Conservation (phyloP, 1,140 invertebrate species). For the Temnothorax curvispinosus region DNA sequence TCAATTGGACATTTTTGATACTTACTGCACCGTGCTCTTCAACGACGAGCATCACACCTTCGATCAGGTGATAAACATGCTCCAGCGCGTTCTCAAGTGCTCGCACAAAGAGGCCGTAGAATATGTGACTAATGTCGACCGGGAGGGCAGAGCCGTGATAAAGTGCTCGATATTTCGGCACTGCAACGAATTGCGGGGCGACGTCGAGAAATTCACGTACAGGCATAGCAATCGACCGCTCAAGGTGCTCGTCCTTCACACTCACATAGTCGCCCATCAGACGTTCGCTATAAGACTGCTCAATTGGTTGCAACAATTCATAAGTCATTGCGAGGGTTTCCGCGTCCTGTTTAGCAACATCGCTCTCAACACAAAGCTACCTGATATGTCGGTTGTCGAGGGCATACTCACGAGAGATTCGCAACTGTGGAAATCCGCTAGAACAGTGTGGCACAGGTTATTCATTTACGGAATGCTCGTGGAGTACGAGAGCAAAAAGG, state of each 20-base stretch:
- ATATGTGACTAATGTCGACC: conserved; percentile 97
- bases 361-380: conserved; percentile 87
- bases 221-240: conserved; percentile 92
- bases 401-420: conserved; percentile 93
- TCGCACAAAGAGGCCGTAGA: conserved; percentile 95
- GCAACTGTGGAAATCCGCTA: conserved; percentile 96
- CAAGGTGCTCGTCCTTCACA: conserved; percentile 95
- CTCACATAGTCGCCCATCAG: conserved; percentile 97
- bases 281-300: conserved; percentile 95
- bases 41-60: conserved; percentile 99
- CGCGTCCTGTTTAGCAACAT: conserved; percentile 90
- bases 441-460: conserved; percentile 96
- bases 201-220: conserved; percentile 94
- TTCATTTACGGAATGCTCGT: conserved; percentile 97
- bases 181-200: conserved; percentile 91
- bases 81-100: conserved; percentile 95
- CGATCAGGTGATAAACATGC: conserved; percentile 96
- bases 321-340: conserved; percentile 92
- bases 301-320: conserved; percentile 95
- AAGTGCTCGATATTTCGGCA: conserved; percentile 93
- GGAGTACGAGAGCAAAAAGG: conserved; percentile 97
- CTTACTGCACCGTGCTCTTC: conserved; percentile 96
- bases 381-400: conserved; percentile 87
- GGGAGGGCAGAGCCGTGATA: conserved; percentile 96
- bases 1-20: conserved; percentile 87